Base-by-base conservation (phyloP, 1,140 invertebrate genomes). In the Ruditapes philippinarum region DNA sequence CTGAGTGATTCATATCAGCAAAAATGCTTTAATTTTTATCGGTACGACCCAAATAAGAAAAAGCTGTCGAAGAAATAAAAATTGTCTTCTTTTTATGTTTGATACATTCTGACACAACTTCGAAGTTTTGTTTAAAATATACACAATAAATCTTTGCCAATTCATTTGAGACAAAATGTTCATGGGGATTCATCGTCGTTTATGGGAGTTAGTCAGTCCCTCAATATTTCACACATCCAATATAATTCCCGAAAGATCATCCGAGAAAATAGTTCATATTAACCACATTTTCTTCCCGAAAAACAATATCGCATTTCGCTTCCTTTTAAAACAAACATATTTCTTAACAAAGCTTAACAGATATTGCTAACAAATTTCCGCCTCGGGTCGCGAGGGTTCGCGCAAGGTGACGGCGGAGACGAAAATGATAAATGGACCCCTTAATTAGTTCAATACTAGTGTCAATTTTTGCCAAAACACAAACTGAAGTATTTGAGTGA, bases 401-500 rank as follows among this genome's bases (percentile, higher is more conserved):
- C 60, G 17, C 40, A 74, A 40, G 78, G 78, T 89, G 79, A 60
- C 87, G 80, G 28, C 49, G 60, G 42, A 70, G 87, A 54, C 79
- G 68, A 45, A 33, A 62, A 70, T 89, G 87, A 89, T 89, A 89
- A 89, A 89, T 89, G 87, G 78, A 45, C 62, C 70, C 87, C 80
- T 82, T 89, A 89, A 89, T 89, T 89, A 89, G 79, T 81, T 83
- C 87, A 73, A 65, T 80, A 54, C 74, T 78, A 19, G 51, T 88
- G 85, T 88, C 85, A 88, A 70, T 88, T 78, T 80, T 78, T 88
- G 85, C 74, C 65, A 88, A 88, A 88, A 88, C 85, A 88, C 85
- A 88, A 79, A 79, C 76, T 80, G 60, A 78, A 70, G 70, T 12
- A 51, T 80, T 78, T 88, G 85, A 88, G 38, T 38, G 85, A 88